These are phyloP conservation scores for Mechanitis mazaeus DNA, from an alignment of 2,888 invertebrate genomes.

Conservation along the genomic window DNA sequence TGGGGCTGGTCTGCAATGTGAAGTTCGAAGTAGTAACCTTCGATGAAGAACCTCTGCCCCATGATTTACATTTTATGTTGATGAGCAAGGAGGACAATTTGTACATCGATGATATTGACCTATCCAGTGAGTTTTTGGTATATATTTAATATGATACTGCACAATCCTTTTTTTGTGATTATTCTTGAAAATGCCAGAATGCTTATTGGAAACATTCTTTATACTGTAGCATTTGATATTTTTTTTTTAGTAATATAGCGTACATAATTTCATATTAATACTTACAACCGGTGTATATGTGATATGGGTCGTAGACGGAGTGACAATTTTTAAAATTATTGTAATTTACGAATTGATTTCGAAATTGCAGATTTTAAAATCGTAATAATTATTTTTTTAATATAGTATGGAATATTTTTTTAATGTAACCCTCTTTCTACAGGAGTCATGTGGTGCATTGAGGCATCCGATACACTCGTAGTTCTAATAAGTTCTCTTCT, in stretches of 20 bases:
- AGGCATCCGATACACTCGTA: conserved; percentile 57
- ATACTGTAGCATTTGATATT: too few relatives aligned
- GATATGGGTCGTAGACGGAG: too few relatives aligned
- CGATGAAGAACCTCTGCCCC: conserved; percentile 47
- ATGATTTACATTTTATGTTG: conserved; percentile 61
- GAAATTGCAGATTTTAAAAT: too few relatives aligned
- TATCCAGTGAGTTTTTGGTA: conserved; percentile 49
- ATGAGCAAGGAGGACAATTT: conserved; percentile 61
- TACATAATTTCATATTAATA: too few relatives aligned
- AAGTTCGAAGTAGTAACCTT: conserved; percentile 65
- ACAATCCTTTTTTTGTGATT: too few relatives aligned
- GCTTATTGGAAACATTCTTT: too few relatives aligned
- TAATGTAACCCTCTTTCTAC: conserved; percentile 27
- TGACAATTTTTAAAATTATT: too few relatives aligned
- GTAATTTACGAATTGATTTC: too few relatives aligned
- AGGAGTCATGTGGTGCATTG: conserved; percentile 65
- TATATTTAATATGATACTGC: neutral
- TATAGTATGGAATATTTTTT: neutral
- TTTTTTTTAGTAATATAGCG: too few relatives aligned
- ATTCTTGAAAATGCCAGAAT: too few relatives aligned
- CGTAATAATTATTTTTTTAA: too few relatives aligned
- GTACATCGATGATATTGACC: conserved; percentile 64
- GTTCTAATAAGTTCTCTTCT: conserved; percentile 54
- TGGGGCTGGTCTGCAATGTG: conserved; percentile 56
- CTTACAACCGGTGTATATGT: too few relatives aligned